Evolutionary conservation across 1,140 invertebrate genomes (phyloP), one percentile per base, ranked within the genome.

Genomic region (Solen grandis): DNA sequence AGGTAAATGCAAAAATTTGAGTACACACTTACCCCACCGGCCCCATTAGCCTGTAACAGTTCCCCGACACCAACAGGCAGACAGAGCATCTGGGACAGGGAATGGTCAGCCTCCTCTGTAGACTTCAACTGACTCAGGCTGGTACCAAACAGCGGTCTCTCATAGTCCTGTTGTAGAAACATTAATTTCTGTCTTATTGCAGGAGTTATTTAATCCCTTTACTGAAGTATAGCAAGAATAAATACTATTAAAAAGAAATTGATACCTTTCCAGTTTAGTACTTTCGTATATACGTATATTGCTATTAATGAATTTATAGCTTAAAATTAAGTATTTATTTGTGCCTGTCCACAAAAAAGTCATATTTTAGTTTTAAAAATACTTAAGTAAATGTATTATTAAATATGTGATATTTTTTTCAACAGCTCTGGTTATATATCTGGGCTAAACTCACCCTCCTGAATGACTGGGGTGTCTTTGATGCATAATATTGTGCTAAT

Each of bases 391-490:
- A n/a, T n/a, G n/a, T n/a, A n/a, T n/a, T n/a, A n/a, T n/a, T n/a
- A n/a, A n/a, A n/a, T n/a, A n/a, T n/a, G n/a, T n/a, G n/a, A n/a
- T n/a, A n/a, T n/a, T n/a, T n/a, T n/a, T n/a, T n/a, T n/a, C n/a
- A n/a, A n/a, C n/a, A n/a, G n/a, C n/a, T n/a, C n/a, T n/a, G 54
- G 13, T 73, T 27, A 25, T 59, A n/a, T 16, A 5, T 59, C n/a
- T 13, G 27, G 22, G 19, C n/a, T 25, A 33, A 0, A 72, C 88
- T 85, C 82, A 92, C 95, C 90, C 96, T 95, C 91, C 96, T 95
- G 89, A 98, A 99, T 62, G 97, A 99, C 78, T 95, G 94, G 22
- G 97, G 99, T 33, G 98, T 99, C 92, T 97, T 97, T 59, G 95
- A 93, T 14, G 96, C 95, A 93, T 99, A 99, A 93, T 98, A 99